A percentile compares a stretch with the other conserved stretches of the same genome.
Evolutionary conservation across 2,113 vertebrate species (phyloP).

Genomic region (Pseudopipra pipra): DNA sequence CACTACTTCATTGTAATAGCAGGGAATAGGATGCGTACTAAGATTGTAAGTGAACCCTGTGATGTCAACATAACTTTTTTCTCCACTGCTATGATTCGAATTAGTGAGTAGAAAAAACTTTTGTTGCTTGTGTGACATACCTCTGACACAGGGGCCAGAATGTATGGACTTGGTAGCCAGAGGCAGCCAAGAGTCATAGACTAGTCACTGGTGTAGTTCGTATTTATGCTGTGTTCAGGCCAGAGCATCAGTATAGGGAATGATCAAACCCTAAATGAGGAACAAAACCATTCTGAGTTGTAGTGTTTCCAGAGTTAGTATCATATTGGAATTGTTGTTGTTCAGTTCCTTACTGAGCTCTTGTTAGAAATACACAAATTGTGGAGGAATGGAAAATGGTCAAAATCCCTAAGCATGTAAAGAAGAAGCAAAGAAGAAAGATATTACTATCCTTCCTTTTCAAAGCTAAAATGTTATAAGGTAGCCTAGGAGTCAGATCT

Average conservation of each 20-base stretch:
- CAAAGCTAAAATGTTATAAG: not conserved
- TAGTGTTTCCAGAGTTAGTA: not conserved
- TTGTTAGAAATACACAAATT: not conserved
- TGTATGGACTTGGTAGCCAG: not conserved
- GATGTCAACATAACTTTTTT: not conserved
- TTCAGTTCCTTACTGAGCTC: not conserved
- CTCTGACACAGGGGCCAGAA: not conserved
- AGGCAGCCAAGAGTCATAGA: not conserved
- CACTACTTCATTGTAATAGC: fast-evolving
- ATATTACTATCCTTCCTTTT: not conserved
- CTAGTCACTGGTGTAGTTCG: not conserved
- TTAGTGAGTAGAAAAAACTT: not conserved
- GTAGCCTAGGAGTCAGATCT: not conserved
- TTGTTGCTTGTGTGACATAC: not conserved
- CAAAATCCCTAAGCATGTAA: not conserved
- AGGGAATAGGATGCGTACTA: not conserved
- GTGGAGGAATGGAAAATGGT: not conserved
- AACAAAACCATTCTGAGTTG: not conserved
- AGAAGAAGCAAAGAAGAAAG: not conserved
- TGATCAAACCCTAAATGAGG: not conserved
- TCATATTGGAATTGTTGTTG: not conserved
- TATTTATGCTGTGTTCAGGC: not conserved
- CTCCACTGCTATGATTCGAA: not conserved
- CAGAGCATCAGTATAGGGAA: not conserved
- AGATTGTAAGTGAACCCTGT: not conserved